Base-by-base conservation (phyloP, 2,797 vertebrate species). In the Garrulus glandarius region DNA sequence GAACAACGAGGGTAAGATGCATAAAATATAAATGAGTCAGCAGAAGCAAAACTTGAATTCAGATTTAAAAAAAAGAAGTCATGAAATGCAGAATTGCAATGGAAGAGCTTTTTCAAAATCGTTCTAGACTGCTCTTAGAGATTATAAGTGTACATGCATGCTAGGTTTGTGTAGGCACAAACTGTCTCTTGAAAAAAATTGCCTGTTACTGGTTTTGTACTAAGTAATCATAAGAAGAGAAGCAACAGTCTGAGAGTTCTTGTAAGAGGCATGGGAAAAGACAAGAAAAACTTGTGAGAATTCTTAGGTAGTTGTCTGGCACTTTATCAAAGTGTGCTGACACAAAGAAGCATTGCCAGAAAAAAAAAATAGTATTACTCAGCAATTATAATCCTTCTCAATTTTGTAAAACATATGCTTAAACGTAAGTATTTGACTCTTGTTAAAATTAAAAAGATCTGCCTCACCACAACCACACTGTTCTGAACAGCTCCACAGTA, bases 131-230 rank as follows among this genome's bases (percentile, higher is more conserved):
- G 29, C 21, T 65, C 55, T 65, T 84, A 68, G 19, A 74, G 27
- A 68, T 10, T 26, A 0, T 5, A 71, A 72, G 21, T 9, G 5
- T 20, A 74, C 0, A 0, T 0, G 2, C 7, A 18, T 11, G 11
- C 44, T 46, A 67, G 44, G 21, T 59, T 79, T 87, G 67, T 29
- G 47, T 12, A 70, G 52, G 41, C 18, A 79, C 15, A 64, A 95
- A 63, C 23, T 5, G 21, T 2, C 50, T 52, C 55, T 11, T 63
- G 37, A 87, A 15, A 85, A 60, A 93, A 91, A 67, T 1, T 80
- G 47, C 39, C 57, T 57, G 18, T 69, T 75, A 65, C 46, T 69
- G 39, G n/a, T 75, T 92, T 84, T 71, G 11, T 44, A 82, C 63
- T 50, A 84, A 59, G 11, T 29, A 83, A 90, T 82, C 18, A 49